Evolutionary conservation across 1,140 invertebrate species (phyloP).

Genomic region (Meloidogyne hapla): DNA sequence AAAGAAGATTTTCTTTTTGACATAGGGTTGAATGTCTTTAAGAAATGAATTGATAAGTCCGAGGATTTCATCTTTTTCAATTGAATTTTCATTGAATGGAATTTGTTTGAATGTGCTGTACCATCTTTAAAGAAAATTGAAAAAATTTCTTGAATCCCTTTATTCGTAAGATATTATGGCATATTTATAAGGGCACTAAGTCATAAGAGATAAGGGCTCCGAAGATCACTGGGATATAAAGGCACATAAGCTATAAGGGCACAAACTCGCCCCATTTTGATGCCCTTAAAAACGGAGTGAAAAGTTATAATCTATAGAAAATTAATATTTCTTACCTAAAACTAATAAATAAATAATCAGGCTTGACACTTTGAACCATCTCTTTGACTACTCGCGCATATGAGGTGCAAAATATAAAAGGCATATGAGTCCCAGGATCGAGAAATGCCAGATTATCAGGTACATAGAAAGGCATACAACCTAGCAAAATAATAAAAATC

Average conservation of each 20-base stretch:
- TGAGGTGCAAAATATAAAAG: not conserved
- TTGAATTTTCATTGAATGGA: constrained; percentile 11
- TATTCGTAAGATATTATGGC: no score
- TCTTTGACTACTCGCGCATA: constrained; percentile 7
- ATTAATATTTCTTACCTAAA: constrained; percentile 17
- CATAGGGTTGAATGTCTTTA: not conserved
- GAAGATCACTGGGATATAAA: no score
- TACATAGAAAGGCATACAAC: constrained; percentile 22
- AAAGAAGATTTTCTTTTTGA: constrained; percentile 12
- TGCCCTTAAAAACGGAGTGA: no score
- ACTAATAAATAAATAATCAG: constrained; percentile 17
- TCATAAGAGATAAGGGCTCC: no score
- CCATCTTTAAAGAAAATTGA: not conserved
- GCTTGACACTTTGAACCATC: not conserved
- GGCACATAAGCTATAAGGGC: no score
- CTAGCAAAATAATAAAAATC: not conserved
- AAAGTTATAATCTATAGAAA: no score
- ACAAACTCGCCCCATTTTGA: no score
- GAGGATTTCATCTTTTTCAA: constrained; percentile 16
- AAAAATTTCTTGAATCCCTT: no score
- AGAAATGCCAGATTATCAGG: not conserved
- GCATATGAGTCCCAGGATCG: not conserved
- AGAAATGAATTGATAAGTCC: not conserved
- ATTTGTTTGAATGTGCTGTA: not conserved
- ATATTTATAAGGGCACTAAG: no score